These are phyloP conservation scores for Sylvia atricapilla DNA, from an alignment of 2,113 vertebrate genomes.

Conservation along the genomic window DNA sequence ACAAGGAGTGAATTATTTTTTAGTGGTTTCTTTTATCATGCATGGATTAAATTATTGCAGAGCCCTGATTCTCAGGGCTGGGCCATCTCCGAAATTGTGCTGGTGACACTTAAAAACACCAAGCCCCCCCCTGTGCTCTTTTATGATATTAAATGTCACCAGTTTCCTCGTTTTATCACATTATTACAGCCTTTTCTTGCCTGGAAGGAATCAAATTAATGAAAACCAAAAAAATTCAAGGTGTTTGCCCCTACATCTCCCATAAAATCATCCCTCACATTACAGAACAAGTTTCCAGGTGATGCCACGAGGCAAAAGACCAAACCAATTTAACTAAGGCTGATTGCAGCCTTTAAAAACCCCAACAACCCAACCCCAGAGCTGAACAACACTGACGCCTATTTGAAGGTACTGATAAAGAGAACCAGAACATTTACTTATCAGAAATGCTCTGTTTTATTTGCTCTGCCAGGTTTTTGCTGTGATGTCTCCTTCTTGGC, in stretches of 20 bases:
- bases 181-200: conserved; percentile 61
- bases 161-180: conserved; percentile 61
- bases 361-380: background rate
- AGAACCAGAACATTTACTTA: background rate
- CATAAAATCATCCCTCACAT: conserved; percentile 4
- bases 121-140: conserved; percentile 20
- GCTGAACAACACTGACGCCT: background rate
- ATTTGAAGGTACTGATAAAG: background rate
- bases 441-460: background rate
- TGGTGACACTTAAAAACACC: conserved; percentile 57
- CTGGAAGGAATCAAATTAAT: conserved; percentile 55
- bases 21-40: conserved; percentile 50
- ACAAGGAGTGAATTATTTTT: conserved; percentile 74
- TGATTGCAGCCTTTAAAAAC: background rate
- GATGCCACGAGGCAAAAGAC: background rate
- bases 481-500: background rate
- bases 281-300: conserved; percentile 17
- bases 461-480: background rate
- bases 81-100: background rate
- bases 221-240: conserved; percentile 34
- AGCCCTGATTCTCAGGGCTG: background rate
- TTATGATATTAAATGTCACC: conserved; percentile 70
- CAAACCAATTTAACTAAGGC: conserved; percentile 30
- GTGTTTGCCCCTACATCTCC: background rate
- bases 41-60: conserved; percentile 51